Evolutionary conservation across 2,888 invertebrate species (phyloP), one percentile per base, ranked within the genome.

Genomic region (Antheraea yamamai): DNA sequence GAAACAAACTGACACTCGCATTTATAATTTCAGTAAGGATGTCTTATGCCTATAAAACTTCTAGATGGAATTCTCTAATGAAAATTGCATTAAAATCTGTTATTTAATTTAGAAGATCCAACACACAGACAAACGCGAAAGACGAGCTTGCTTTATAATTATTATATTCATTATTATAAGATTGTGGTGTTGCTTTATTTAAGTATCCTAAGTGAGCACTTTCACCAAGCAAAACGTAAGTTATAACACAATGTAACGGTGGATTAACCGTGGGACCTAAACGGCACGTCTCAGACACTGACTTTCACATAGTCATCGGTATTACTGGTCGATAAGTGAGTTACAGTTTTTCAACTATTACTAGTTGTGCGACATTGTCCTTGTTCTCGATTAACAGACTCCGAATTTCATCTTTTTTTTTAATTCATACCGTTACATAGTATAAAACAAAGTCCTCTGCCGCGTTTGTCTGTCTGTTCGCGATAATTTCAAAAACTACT

Each of bases 261-360:
- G 70, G 70, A 39, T 70, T 39, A 70, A 39, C 35, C 70, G 70
- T 70, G 70, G 39, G 70, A 70, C 70, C 20, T 70, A 35, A 10
- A n/a, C n/a, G 18, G 26, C 30, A 14, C 64, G 23, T 70, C 70
- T n/a, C 70, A 66, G 64, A 39, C 70, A 70, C n/a, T 70, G 70
- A 70, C 70, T 70, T 70, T 70, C 70, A 70, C 70, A 20, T 20
- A 70, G 70, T 70, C 70, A 70, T 70, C 39, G 35, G 39, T 6
- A 39, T 39, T 70, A 70, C 39, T 70, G 39, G 39, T 39, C 70
- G 20, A n/a, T 20, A 39, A 66, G 64, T 30, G 16, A 66, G 64
- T 30, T 30, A 66, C 64, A 66, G 64, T 26, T 66, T 66, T 30
- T 16, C 64, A 66, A 26, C 16, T 10, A 66, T 66, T 30, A 66